These are phyloP conservation scores for Hoplias malabaricus DNA, from an alignment of 2,113 vertebrate genomes.

Conservation along the genomic window DNA sequence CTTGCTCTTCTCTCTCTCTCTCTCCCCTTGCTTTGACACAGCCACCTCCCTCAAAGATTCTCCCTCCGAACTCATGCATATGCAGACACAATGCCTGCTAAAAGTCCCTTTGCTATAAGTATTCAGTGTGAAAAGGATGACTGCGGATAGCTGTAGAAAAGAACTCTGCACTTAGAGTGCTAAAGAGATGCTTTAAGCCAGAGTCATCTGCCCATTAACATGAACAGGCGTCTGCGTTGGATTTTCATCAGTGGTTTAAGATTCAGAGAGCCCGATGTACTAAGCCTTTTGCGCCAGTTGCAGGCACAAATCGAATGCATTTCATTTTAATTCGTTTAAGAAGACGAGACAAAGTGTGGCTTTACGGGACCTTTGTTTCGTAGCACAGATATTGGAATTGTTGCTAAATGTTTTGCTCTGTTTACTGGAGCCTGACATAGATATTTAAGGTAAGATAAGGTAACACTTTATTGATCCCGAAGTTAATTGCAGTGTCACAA, in stretches of 20 bases:
- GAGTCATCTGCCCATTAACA: constrained; percentile 9
- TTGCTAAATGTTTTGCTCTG: too few relatives aligned
- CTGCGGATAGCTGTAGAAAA: background rate
- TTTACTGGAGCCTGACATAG: too few relatives aligned
- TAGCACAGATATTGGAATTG: too few relatives aligned
- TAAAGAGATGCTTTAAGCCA: background rate
- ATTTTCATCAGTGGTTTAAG: constrained; percentile 52
- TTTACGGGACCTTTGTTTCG: too few relatives aligned
- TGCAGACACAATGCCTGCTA: constrained; percentile 9
- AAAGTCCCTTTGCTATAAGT: constrained; percentile 10
- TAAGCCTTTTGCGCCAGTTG: too few relatives aligned
- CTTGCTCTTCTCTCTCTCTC: background rate
- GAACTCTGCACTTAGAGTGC: constrained; percentile 3
- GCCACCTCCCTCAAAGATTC: background rate
- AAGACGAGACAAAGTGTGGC: too few relatives aligned
- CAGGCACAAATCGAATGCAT: too few relatives aligned
- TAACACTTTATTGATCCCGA: too few relatives aligned
- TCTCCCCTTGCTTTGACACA: constrained; percentile 35
- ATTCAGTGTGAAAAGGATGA: constrained; percentile 14
- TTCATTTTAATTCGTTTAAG: too few relatives aligned
- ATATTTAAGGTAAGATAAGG: too few relatives aligned
- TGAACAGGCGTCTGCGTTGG: background rate
- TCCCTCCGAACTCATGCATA: background rate
- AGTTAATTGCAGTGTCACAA: too few relatives aligned
- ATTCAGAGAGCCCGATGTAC: too few relatives aligned